Evolutionary conservation across 2,888 invertebrate species (phyloP).

Genomic region (Ethmia dodecea): DNA sequence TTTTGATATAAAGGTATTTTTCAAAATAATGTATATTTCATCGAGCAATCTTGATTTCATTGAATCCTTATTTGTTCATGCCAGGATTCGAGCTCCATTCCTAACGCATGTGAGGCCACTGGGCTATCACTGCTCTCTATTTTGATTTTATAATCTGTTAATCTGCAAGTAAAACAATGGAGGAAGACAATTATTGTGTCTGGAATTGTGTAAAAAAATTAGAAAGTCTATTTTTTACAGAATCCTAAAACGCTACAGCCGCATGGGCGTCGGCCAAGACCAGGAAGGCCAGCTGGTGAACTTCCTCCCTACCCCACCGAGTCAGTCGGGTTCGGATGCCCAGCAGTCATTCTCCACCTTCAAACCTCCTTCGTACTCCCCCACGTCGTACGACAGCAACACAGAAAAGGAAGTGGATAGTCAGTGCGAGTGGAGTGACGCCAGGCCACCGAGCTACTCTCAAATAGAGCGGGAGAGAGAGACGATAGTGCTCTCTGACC

Average conservation of each 20-base stretch:
- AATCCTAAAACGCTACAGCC: slow-evolving; percentile 81
- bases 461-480: slow-evolving; percentile 62
- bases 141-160: no score
- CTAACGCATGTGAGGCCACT: no score
- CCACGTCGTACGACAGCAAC: slow-evolving; percentile 69
- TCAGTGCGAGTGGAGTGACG: slow-evolving; percentile 76
- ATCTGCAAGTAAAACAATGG: no score
- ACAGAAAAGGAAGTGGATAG: slow-evolving; percentile 63
- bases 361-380: slow-evolving; percentile 70
- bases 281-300: slow-evolving; percentile 88
- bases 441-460: slow-evolving; percentile 71
- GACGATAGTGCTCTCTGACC: slow-evolving; percentile 60
- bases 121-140: no score
- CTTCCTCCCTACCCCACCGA: slow-evolving; percentile 81
- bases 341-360: slow-evolving; percentile 72
- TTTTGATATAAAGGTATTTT: no score
- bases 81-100: no score
- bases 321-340: slow-evolving; percentile 58
- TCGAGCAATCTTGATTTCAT: no score
- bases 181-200: no score
- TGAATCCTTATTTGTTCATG: no score
- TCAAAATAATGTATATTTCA: no score
- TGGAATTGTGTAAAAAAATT: no score
- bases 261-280: slow-evolving; percentile 68
- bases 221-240: no score